Evolutionary conservation across 30 jellyfish, hydroid and myxozoan species (phyloP).

Genomic region (Pseudorhiza aurosa): DNA sequence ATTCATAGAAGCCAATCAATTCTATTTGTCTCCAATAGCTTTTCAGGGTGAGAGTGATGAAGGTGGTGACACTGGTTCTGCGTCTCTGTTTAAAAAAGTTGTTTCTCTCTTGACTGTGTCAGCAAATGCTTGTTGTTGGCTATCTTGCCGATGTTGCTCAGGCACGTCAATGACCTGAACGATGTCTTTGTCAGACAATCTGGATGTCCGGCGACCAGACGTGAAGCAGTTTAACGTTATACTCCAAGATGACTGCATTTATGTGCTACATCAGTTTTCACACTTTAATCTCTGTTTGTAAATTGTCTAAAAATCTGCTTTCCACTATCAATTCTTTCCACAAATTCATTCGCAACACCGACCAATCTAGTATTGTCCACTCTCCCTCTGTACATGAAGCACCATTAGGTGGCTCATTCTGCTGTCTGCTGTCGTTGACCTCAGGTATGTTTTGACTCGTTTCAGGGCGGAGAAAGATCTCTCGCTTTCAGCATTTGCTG

Average conservation of each 20-base stretch:
- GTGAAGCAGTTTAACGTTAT: too few species aligned
- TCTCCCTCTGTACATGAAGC: conserved; percentile 5
- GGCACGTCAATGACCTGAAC: too few species aligned
- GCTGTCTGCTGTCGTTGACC: conserved; percentile 37
- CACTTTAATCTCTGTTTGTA: background rate
- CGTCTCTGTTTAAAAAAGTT: too few species aligned
- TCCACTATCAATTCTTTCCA: background rate
- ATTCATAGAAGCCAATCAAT: too few species aligned
- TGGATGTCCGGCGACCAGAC: too few species aligned
- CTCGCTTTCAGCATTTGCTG: conserved; percentile 46
- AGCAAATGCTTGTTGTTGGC: too few species aligned
- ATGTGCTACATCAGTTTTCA: background rate
- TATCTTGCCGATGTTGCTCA: too few species aligned
- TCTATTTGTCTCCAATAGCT: too few species aligned
- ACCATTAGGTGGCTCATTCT: conserved; percentile 24
- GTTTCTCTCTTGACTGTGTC: too few species aligned
- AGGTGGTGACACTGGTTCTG: too few species aligned
- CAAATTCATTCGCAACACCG: background rate
- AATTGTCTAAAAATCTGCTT: background rate
- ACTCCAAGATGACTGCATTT: background rate
- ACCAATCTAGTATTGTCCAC: background rate
- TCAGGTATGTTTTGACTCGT: conserved; percentile 24
- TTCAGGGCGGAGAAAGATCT: conserved; percentile 50
- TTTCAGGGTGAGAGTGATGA: too few species aligned
- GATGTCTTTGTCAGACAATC: too few species aligned